These are phyloP conservation scores for Netelia melanura DNA, from an alignment of 2,888 invertebrate species.

Conservation along the genomic window DNA sequence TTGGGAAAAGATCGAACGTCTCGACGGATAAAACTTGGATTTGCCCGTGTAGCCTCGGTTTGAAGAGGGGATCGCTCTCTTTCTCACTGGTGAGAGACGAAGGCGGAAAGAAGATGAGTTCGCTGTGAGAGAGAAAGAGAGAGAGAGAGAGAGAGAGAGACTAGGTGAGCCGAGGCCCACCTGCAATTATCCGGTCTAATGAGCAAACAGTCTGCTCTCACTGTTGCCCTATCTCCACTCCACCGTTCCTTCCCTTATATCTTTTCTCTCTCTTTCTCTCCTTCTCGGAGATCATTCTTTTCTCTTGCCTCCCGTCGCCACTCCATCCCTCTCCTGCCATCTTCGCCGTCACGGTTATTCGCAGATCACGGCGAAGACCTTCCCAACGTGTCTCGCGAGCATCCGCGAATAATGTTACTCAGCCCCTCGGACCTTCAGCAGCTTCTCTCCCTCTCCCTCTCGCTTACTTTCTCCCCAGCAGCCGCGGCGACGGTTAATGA, in stretches of 20 bases:
- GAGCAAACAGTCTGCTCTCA: conserved; percentile 82
- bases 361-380: conserved; percentile 58
- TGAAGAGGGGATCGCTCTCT: not conserved
- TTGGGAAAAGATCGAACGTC: not conserved
- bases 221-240: conserved; percentile 67
- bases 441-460: not conserved
- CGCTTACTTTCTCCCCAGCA: conserved; percentile 29
- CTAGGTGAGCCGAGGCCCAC: conserved; percentile 78
- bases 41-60: not conserved
- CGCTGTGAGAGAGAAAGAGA: conserved; percentile 56
- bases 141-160: conserved; percentile 73
- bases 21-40: not conserved
- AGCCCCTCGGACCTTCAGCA: conserved; percentile 40
- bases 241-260: conserved; percentile 62
- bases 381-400: conserved; percentile 64
- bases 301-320: conserved; percentile 24
- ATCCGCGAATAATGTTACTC: conserved; percentile 54
- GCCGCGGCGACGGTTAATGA: conserved; percentile 76
- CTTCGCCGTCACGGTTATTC: conserved; percentile 62
- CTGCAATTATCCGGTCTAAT: conserved; percentile 84
- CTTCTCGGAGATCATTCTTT: conserved; percentile 38
- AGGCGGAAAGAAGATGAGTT: conserved; percentile 11
- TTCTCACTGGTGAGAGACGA: conserved; percentile 23
- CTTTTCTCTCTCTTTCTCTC: conserved; percentile 52
- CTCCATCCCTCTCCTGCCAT: conserved; percentile 52